Evolutionary conservation across 2,797 vertebrate species (phyloP), one percentile per base, ranked within the genome.

Genomic region (Protonibea diacanthus): DNA sequence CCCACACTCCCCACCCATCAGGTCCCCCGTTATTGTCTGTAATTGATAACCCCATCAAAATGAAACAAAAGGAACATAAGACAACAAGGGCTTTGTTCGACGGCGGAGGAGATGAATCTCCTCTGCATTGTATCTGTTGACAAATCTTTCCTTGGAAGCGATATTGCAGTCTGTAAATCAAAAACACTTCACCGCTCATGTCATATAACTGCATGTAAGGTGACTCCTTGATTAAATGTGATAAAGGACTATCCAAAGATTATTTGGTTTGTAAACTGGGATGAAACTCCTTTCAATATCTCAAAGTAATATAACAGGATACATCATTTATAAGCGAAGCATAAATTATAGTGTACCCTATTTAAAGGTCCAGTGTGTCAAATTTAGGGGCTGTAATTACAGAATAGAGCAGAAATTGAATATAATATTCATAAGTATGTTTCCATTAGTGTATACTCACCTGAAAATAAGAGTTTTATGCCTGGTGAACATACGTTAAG

Each of bases 21-120:
- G 71, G 20, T 73, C 68, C 53, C 73, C 69, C 59, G 48, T 88
- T 89, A 88, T 92, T 93, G 88, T 88, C 84, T 91, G 82, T 85
- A 88, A 93, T 89, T 92, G 85, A 94, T 90, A 90, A 92, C 85
- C 84, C 69, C 77, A 70, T 89, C 86, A 88, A 88, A 83, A 71
- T 68, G 64, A 86, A 85, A 84, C 84, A 88, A 87, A 86, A 76
- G 48, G 55, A 81, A 78, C 64, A 68, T 11, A 59, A 83, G 70
- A 82, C 61, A 86, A 71, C 57, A 42, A 61, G 14, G 13, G 56
- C 17, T 80, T 71, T 71, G 40, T 75, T 79, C 20, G 21, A 6
- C 8, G 12, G 20, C 40, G 42, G 52, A 60, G 14, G n/a, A 56
- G 33, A 59, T 10, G 49, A 21, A 13, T 61, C 48, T 29, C 5